phyloP scores from a whole-genome alignment of 2,888 invertebrate genomes.

The Heliconius sara region DNA sequence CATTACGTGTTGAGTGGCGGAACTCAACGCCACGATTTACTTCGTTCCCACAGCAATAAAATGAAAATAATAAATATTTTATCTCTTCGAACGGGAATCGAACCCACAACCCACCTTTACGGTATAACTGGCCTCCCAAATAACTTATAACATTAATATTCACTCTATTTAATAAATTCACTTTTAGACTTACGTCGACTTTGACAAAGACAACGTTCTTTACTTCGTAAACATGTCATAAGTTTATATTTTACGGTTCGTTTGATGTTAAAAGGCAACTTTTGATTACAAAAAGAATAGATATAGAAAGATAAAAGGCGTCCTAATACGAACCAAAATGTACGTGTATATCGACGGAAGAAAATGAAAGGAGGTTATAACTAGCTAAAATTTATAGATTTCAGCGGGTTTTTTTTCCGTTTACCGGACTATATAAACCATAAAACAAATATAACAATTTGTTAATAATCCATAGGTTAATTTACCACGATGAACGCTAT shows the following conservation, averaged over 20 bases:
- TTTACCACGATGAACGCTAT: too few relatives aligned
- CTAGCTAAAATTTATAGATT: neutral
- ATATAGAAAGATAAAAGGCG: neutral
- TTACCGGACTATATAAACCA: too few relatives aligned
- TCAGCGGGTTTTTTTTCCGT: neutral
- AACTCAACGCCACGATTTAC: too few relatives aligned
- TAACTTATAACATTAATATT: neutral
- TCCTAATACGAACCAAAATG: neutral
- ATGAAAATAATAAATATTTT: too few relatives aligned
- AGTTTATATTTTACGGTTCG: constrained; percentile 8
- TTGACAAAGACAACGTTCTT: neutral
- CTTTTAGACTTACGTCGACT: neutral
- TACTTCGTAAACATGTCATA: neutral
- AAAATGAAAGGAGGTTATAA: neutral
- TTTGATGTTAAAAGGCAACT: constrained; percentile 9
- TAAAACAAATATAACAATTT: too few relatives aligned
- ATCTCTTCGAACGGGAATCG: too few relatives aligned
- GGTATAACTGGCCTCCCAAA: too few relatives aligned
- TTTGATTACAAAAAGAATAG: constrained; percentile 9
- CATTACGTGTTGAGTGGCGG: neutral
- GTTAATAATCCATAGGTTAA: too few relatives aligned
- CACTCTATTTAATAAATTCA: neutral
- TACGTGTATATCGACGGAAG: too few relatives aligned
- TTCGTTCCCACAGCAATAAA: too few relatives aligned
- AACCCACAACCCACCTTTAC: too few relatives aligned